Evolutionary conservation across 1,140 invertebrate genomes (phyloP).

Genomic region (Zaprionus vittiger): DNA sequence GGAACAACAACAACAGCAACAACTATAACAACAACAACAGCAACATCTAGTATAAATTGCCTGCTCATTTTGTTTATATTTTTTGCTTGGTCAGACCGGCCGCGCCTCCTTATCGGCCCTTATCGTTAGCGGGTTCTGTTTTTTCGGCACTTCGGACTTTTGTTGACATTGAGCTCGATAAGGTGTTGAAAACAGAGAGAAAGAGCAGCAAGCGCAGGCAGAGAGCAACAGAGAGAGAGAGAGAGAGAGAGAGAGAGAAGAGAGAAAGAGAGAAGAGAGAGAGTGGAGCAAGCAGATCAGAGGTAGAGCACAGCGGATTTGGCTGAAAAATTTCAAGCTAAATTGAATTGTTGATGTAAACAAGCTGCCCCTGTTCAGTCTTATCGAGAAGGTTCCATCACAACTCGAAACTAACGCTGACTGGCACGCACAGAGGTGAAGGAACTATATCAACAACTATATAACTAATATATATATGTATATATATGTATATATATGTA

Average conservation of each 20-base stretch:
- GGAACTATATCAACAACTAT: constrained; percentile 16
- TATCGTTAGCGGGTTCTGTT: constrained; percentile 34
- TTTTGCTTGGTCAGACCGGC: constrained; percentile 16
- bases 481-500: neutral
- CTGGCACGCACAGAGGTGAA: constrained; percentile 32
- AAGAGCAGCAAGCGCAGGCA: neutral
- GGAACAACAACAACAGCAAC: neutral
- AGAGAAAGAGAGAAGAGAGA: neutral
- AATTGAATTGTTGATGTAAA: neutral
- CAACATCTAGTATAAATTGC: neutral
- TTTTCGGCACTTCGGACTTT: constrained; percentile 44
- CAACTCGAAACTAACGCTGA: constrained; percentile 13
- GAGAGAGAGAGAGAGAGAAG: neutral
- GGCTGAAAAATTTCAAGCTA: neutral
- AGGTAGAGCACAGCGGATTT: neutral
- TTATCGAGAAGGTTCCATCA: neutral
- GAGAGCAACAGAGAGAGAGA: neutral
- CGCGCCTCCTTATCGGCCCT: constrained; percentile 49
- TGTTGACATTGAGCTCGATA: constrained; percentile 49
- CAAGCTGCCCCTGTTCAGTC: neutral
- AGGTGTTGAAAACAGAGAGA: neutral
- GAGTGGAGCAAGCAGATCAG: neutral
- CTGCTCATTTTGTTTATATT: constrained; percentile 29
- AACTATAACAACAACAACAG: constrained; percentile 1
- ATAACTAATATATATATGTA: neutral